phyloP scores from a whole-genome alignment of 2,888 invertebrate genomes.

The Oegoconia quadripuncta region DNA sequence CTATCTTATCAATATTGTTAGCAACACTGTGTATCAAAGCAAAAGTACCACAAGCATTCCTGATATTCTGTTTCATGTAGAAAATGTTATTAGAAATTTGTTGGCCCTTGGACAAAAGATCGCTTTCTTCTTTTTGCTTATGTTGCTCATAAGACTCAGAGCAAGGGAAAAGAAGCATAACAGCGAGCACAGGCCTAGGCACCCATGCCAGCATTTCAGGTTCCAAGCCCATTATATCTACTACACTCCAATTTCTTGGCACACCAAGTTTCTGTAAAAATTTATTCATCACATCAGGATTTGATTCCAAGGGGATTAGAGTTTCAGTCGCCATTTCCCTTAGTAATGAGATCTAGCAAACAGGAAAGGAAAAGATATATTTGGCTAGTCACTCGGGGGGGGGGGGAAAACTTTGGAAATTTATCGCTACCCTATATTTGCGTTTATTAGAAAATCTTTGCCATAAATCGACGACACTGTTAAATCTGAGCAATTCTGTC shows the following conservation, averaged over 20 bases:
- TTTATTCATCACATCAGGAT: conserved; percentile 83
- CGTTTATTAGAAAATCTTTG: no score
- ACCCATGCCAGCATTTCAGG: conserved; percentile 91
- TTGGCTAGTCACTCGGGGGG: no score
- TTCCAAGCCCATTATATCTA: conserved; percentile 96
- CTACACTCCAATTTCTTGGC: conserved; percentile 86
- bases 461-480: no score
- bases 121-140: conserved; percentile 82
- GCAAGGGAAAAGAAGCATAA: conserved; percentile 93
- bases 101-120: conserved; percentile 82
- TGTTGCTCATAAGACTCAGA: conserved; percentile 87
- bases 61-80: conserved; percentile 93
- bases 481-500: no score
- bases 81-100: conserved; percentile 84
- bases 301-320: conserved; percentile 77
- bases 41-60: conserved; percentile 98
- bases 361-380: no score
- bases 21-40: conserved; percentile 97
- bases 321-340: conserved; percentile 66
- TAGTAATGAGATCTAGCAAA: no score
- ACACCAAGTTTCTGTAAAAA: conserved; percentile 91
- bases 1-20: conserved; percentile 89
- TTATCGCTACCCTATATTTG: no score
- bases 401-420: no score
- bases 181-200: conserved; percentile 90